Evolutionary conservation across 2,888 invertebrate genomes (phyloP).

Genomic region (Caenorhabditis auriculariae): DNA sequence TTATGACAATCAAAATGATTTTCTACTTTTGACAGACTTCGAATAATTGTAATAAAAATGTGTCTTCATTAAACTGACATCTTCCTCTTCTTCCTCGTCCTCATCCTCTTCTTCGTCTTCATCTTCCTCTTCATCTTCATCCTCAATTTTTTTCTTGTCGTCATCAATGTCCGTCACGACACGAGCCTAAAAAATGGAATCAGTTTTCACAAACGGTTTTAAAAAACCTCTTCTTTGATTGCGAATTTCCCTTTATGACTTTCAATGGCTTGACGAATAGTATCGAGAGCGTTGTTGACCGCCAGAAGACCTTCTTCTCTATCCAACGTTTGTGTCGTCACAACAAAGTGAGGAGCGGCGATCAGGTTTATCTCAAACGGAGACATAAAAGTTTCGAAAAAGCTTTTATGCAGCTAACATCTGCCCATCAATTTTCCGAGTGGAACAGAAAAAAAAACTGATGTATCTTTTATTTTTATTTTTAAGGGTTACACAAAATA

Average conservation of each 20-base stretch:
- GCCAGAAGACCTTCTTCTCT: conserved; percentile 75
- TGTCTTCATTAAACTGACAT: conserved; percentile 3
- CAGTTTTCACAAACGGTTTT: conserved; percentile 3
- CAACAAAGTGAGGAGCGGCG: conserved; percentile 95
- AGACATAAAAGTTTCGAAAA: too few species aligned
- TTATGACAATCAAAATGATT: not conserved
- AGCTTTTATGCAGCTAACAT: too few species aligned
- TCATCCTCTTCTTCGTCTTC: conserved; percentile 49
- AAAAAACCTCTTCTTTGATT: conserved; percentile 85
- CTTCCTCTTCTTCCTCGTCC: conserved; percentile 44
- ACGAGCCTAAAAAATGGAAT: conserved; percentile 75
- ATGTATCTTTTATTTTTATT: too few species aligned
- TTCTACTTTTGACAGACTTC: not conserved
- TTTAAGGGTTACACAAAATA: too few species aligned
- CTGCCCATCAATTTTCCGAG: too few species aligned
- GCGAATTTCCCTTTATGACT: conserved; percentile 86
- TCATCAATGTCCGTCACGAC: conserved; percentile 98
- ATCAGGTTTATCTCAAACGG: conserved; percentile 82
- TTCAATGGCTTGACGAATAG: conserved; percentile 79
- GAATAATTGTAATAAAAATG: not conserved
- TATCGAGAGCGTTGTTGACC: conserved; percentile 83
- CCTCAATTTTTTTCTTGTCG: conserved; percentile 72
- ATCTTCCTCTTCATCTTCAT: conserved; percentile 47
- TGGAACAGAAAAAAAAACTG: too few species aligned
- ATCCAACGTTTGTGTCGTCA: conserved; percentile 97